Evolutionary conservation across 2,888 invertebrate species (phyloP).

Genomic region (Ornithoptera alexandrae): DNA sequence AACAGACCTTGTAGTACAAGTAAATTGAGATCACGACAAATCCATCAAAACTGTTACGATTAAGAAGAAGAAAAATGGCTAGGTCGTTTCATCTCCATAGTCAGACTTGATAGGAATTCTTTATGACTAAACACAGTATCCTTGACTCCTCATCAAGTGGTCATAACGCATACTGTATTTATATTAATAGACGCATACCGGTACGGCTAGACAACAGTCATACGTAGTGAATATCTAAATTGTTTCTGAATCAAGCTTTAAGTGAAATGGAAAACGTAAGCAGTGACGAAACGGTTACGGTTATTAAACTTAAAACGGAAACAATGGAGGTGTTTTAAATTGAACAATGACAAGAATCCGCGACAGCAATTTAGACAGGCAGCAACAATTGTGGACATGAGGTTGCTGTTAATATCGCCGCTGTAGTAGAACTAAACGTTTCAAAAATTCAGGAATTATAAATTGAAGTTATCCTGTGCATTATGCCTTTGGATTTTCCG

Average conservation of each 20-base stretch:
- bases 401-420: conserved; percentile 9
- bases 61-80: too few species aligned
- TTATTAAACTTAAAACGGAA: conserved; percentile 30
- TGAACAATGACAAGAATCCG: conserved; percentile 29
- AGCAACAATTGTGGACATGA: conserved; percentile 30
- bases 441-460: neutral
- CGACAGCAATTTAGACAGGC: conserved; percentile 26
- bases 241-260: neutral
- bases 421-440: neutral
- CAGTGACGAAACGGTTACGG: conserved; percentile 24
- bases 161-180: too few species aligned
- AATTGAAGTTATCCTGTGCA: neutral
- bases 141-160: too few species aligned
- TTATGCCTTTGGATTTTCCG: neutral
- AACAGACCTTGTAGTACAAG: too few species aligned
- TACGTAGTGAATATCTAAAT: neutral
- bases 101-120: too few species aligned
- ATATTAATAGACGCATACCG: neutral
- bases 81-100: too few species aligned
- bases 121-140: too few species aligned
- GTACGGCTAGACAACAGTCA: neutral
- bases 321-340: conserved; percentile 32
- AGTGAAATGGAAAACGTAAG: conserved; percentile 22
- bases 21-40: too few species aligned
- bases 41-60: too few species aligned